Conservation (phyloP, 1,140 invertebrate genomes). For the Atopsyche davidsoni region DNA sequence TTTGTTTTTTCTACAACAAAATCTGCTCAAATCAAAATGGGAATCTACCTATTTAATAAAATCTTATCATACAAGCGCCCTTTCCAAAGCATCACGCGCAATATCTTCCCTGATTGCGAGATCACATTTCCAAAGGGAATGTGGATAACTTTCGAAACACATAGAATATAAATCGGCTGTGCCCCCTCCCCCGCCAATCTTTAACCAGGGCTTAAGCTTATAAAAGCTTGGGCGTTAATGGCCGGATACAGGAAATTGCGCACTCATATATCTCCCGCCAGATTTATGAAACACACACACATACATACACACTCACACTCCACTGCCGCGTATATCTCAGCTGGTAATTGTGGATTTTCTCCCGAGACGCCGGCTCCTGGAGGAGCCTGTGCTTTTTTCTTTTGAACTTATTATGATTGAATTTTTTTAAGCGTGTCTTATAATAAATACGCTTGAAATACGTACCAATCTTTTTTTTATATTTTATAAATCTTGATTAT, state of each 20-base stretch:
- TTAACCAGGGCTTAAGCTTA: constrained; percentile 55
- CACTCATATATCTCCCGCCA: constrained; percentile 78
- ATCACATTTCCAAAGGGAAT: constrained; percentile 2
- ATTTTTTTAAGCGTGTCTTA: too few species aligned
- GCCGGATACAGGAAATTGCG: constrained; percentile 82
- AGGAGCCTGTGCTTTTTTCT: not conserved
- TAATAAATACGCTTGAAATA: too few species aligned
- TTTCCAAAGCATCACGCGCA: constrained; percentile 8
- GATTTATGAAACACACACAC: constrained; percentile 75
- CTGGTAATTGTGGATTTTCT: constrained; percentile 8
- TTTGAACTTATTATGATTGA: too few species aligned
- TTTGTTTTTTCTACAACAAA: too few species aligned
- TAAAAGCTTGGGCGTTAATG: constrained; percentile 64
- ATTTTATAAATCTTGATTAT: too few species aligned
- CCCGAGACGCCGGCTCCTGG: constrained; percentile 9
- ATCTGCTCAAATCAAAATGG: too few species aligned
- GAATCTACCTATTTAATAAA: too few species aligned
- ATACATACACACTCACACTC: constrained; percentile 37
- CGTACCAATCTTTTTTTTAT: too few species aligned
- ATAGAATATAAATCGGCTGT: constrained; percentile 28
- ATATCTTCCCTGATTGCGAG: constrained; percentile 12
- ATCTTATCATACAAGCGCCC: too few species aligned
- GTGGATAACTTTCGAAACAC: constrained; percentile 29
- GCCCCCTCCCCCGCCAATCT: constrained; percentile 40
- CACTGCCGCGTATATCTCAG: constrained; percentile 26